These are phyloP conservation scores for Sylvicola cinctus DNA, from an alignment of 2,888 invertebrate genomes.

Conservation along the genomic window DNA sequence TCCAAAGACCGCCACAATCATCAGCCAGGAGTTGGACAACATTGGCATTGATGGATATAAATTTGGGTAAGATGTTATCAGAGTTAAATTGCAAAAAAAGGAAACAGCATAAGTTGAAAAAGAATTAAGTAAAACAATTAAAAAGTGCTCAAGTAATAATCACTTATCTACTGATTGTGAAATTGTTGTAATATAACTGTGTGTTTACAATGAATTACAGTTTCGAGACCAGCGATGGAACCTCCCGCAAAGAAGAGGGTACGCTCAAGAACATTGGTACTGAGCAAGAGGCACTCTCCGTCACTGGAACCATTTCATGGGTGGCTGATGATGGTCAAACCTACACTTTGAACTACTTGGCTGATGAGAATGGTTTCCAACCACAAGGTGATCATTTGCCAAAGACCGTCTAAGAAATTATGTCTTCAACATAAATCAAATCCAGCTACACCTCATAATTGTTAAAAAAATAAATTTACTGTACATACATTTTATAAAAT, in stretches of 20 bases:
- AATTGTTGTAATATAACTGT: no score
- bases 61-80: slow-evolving; percentile 27
- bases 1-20: slow-evolving; percentile 13
- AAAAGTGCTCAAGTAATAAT: no score
- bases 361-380: slow-evolving; percentile 18
- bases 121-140: no score
- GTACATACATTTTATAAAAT: no score
- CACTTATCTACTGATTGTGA: no score
- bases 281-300: slow-evolving; percentile 10
- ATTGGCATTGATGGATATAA: slow-evolving; percentile 34
- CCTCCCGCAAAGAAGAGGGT: slow-evolving; percentile 13
- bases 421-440: no score
- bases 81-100: no score
- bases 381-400: slow-evolving; percentile 30
- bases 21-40: slow-evolving; percentile 28
- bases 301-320: slow-evolving; percentile 6
- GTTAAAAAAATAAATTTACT: no score
- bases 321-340: slow-evolving; percentile 25
- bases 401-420: slow-evolving; percentile 10
- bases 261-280: slow-evolving; percentile 11
- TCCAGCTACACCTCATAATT: no score
- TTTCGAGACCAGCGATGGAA: slow-evolving; percentile 15
- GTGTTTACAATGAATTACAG: no score
- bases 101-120: no score
- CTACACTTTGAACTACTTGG: slow-evolving; percentile 23